Conservation (phyloP, 2,113 vertebrate genomes). For the Hypocryptadius cinnamomeus region DNA sequence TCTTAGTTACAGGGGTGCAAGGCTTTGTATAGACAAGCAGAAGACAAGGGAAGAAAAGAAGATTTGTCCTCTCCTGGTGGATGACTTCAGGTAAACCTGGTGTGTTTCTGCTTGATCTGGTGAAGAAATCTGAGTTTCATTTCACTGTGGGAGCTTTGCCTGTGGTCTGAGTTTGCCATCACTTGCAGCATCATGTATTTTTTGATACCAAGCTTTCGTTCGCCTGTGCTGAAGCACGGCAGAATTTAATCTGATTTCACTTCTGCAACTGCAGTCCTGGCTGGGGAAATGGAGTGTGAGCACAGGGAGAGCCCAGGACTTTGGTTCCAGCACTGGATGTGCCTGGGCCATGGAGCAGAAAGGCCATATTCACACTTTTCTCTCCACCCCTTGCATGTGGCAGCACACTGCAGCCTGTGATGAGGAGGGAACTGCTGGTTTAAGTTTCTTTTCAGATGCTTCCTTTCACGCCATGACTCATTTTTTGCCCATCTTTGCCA, state of each 20-base stretch:
- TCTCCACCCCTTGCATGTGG: not conserved
- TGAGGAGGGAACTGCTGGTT: not conserved
- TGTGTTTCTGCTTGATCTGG: not conserved
- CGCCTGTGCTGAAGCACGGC: fast-evolving
- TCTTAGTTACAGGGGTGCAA: not conserved
- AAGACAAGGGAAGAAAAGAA: not conserved
- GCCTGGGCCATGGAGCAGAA: not conserved
- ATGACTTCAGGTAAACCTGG: not conserved
- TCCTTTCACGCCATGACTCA: not conserved
- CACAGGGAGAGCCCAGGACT: not conserved
- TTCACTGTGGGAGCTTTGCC: not conserved
- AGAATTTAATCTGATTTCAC: not conserved
- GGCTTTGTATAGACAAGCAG: not conserved
- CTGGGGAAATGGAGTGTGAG: not conserved
- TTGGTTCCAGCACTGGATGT: not conserved
- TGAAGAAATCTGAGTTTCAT: not conserved
- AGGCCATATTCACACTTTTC: not conserved
- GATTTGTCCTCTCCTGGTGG: not conserved
- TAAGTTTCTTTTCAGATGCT: not conserved
- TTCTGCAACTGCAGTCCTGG: not conserved
- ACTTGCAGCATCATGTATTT: not conserved
- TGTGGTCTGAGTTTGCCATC: not conserved
- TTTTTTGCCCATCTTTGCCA: not conserved
- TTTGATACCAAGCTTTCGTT: not conserved
- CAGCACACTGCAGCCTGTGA: not conserved